phyloP scores from a whole-genome alignment of 2,797 vertebrate species.

The Glossophaga mutica region DNA sequence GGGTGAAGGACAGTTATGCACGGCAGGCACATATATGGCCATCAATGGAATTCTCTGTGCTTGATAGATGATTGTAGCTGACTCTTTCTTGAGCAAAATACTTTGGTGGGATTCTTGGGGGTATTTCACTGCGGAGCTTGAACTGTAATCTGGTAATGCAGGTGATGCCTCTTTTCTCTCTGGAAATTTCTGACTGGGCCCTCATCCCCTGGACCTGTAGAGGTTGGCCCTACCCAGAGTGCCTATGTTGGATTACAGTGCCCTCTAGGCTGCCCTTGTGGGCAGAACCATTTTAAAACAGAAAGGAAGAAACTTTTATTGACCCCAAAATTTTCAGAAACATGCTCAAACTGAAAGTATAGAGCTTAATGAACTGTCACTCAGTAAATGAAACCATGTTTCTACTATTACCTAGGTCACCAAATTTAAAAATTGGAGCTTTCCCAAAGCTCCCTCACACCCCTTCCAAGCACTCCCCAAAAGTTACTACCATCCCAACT shows the following conservation, averaged over 20 bases:
- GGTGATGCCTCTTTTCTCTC: background rate
- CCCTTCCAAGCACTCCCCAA: background rate
- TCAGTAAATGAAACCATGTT: background rate
- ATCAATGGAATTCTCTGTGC: background rate
- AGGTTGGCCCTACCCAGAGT: background rate
- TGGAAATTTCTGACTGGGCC: background rate
- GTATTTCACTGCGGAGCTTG: background rate
- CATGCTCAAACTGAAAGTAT: background rate
- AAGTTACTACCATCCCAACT: background rate
- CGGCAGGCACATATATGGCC: background rate
- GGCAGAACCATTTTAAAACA: background rate
- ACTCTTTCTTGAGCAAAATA: background rate
- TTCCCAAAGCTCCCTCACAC: background rate
- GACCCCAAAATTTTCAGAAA: background rate
- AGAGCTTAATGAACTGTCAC: background rate
- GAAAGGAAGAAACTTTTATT: background rate
- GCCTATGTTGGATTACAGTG: background rate
- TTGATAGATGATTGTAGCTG: background rate
- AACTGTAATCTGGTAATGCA: background rate
- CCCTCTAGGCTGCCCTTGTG: background rate
- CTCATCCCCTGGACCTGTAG: background rate
- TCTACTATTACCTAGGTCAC: background rate
- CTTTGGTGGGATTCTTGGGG: background rate
- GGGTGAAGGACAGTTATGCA: too few relatives aligned
- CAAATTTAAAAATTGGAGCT: background rate